Evolutionary conservation across 2,888 invertebrate species (phyloP), one percentile per base, ranked within the genome.

Genomic region (Brachypterus glaber): DNA sequence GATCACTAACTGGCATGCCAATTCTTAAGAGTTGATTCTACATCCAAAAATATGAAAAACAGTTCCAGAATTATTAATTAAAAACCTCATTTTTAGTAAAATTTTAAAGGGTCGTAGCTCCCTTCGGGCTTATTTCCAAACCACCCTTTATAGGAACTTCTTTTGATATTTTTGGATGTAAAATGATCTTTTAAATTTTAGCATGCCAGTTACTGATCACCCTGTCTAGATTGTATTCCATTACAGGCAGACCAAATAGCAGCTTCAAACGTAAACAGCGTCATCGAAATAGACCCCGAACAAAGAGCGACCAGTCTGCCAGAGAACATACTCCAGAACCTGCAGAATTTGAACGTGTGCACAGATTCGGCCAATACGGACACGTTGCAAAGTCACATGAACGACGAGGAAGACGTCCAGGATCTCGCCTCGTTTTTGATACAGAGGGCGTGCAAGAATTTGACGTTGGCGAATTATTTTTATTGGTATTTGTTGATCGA

Each of bases 401-500:
- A 57, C 30, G 57, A 59, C 13, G 59, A 63, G 16, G 68, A 67
- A 4, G 69, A 73, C 14, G 62, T 64, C 0, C 68, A 70, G 14
- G 88, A 91, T 68, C 72, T 97, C 33, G 86, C 92, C 0, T 82
- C 87, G 34, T 96, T 96, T 70, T 74, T 97, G 9, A 91, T 97
- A 48, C 74, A 77, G 34, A 75, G 95, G 37, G 92, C 96, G 1
- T 86, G 89, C 63, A 77, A 78, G 55, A 93, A 96, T 72, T 77
- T 84, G 33, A 82, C 79, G 11, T 69, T 98, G 30, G 93, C 93
- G 32, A 97, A 96, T 71, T 97, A 96, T 65, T 82, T 99, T 51
- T 97, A 90, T 69, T 98, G 98, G 98, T 92, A 91, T 69, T 70
- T 93, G 48, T 75, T 85, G 41, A 88, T 95, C 44, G 97, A 97